A percentile compares a stretch with the other conserved stretches of the same genome.
Evolutionary conservation across 2,888 invertebrate genomes (phyloP).

Genomic region (Neoscelio sp.): DNA sequence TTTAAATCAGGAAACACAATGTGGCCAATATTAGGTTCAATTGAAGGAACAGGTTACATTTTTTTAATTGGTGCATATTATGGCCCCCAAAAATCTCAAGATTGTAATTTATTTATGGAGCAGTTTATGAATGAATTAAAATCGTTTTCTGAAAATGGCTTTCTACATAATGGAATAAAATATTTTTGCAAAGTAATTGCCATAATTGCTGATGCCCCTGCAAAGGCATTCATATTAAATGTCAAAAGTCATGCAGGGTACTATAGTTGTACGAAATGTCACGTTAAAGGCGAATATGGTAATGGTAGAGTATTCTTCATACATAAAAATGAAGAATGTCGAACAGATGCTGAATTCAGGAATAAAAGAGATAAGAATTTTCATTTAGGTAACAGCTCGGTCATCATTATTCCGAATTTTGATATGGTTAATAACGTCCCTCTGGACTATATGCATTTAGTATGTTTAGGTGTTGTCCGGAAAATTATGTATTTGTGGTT

Average conservation of each 20-base stretch:
- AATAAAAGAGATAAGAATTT: conserved; percentile 58
- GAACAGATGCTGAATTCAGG: conserved; percentile 18
- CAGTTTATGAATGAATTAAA: conserved; percentile 12
- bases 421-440: conserved; percentile 67
- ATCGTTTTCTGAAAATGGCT: conserved; percentile 50
- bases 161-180: conserved; percentile 30
- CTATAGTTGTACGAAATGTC: conserved; percentile 66
- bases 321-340: conserved; percentile 18
- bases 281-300: conserved; percentile 54
- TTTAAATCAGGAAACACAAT: conserved; percentile 59
- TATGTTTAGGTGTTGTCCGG: conserved; percentile 3
- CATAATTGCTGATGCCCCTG: conserved; percentile 69
- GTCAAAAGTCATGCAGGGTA: conserved; percentile 69
- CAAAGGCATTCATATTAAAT: conserved; percentile 60
- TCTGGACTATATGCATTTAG: conserved; percentile 56
- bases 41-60: conserved; percentile 35
- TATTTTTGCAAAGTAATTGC: conserved; percentile 1
- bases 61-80: conserved; percentile 63
- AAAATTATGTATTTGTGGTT: conserved; percentile 18
- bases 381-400: conserved; percentile 63
- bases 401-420: conserved; percentile 63
- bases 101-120: conserved; percentile 1
- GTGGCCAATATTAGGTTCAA: conserved; percentile 67
- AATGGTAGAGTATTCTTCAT: conserved; percentile 59
- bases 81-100: conserved; percentile 59